phyloP scores from a whole-genome alignment of 2,797 vertebrate species.

The Tapirus indicus region DNA sequence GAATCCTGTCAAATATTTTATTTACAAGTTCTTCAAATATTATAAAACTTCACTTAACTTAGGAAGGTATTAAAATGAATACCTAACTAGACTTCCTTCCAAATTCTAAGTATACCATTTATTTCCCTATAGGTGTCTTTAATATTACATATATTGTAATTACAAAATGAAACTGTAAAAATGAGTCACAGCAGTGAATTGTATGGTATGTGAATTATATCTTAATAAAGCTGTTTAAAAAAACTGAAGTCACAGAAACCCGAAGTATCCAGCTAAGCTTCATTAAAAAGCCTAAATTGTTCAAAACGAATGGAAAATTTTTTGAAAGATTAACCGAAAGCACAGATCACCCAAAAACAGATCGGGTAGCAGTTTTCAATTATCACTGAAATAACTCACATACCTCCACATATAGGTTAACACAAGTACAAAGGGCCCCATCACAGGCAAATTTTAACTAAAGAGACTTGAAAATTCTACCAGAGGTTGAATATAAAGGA shows the following conservation, averaged over 20 bases:
- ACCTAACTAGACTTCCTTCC: constrained; percentile 17
- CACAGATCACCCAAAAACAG: neutral
- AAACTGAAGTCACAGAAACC: neutral
- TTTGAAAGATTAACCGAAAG: constrained; percentile 54
- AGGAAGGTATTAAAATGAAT: constrained; percentile 14
- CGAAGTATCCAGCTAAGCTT: neutral
- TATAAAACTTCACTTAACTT: constrained; percentile 56
- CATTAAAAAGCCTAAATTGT: constrained; percentile 23
- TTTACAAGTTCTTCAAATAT: constrained; percentile 50
- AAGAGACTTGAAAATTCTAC: neutral
- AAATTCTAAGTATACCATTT: constrained; percentile 43
- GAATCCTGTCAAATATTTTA: constrained; percentile 59
- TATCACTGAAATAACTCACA: neutral
- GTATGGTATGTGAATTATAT: neutral
- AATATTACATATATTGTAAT: constrained; percentile 31
- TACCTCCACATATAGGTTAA: neutral
- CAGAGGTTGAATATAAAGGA: neutral
- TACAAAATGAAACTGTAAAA: constrained; percentile 62
- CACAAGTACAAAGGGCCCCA: neutral
- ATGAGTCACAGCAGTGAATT: constrained; percentile 9
- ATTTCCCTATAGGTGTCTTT: constrained; percentile 17
- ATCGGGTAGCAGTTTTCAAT: neutral
- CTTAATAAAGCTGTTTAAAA: constrained; percentile 41
- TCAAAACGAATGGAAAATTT: neutral
- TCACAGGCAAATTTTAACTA: neutral